These are phyloP conservation scores for Nycticorax nycticorax DNA, from an alignment of 2,113 vertebrate genomes.

Conservation along the genomic window DNA sequence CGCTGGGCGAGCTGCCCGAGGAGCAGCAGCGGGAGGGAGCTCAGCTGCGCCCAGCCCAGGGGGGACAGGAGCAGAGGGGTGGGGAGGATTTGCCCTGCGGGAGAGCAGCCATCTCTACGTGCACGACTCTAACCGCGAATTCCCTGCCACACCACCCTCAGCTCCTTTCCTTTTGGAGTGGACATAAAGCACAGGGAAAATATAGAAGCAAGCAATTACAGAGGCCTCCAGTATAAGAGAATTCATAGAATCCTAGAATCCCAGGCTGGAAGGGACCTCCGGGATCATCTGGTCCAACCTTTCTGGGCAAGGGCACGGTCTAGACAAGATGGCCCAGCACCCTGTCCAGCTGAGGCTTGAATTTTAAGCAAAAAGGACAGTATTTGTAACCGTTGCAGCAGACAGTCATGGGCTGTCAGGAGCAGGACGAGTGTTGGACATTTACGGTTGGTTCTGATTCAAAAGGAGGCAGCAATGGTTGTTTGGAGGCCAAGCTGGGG, in stretches of 20 bases:
- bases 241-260: no score
- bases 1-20: neutral
- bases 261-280: no score
- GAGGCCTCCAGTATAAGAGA: neutral
- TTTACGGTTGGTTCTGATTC: neutral
- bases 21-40: neutral
- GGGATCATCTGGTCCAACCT: no score
- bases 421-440: no score
- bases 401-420: neutral
- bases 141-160: fast-evolving
- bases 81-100: neutral
- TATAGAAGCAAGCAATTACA: neutral
- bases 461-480: neutral
- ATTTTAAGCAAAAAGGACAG: neutral
- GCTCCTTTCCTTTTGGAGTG: neutral
- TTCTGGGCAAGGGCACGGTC: no score
- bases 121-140: neutral
- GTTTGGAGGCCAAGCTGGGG: neutral
- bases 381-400: neutral
- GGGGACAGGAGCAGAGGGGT: neutral
- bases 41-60: no score
- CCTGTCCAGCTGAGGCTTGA: no score
- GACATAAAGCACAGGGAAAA: neutral
- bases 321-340: no score
- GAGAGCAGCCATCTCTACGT: no score